Evolutionary conservation across 2,797 vertebrate genomes (phyloP).

Genomic region (Parauchenoglanis ngamensis): DNA sequence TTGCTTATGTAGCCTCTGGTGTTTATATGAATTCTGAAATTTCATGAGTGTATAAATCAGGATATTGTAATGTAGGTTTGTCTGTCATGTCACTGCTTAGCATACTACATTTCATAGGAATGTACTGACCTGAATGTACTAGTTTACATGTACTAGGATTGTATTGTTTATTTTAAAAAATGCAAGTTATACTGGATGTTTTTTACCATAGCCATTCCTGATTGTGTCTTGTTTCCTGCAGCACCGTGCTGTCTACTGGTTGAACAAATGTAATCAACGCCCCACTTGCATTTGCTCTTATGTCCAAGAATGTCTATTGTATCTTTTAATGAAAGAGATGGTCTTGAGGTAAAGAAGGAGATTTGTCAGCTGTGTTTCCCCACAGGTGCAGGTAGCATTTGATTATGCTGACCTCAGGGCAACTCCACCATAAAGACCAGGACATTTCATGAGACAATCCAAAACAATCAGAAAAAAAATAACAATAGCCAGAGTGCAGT

Average conservation of each 20-base stretch:
- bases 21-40: neutral
- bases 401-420: constrained; percentile 37
- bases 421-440: constrained; percentile 36
- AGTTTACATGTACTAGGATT: neutral
- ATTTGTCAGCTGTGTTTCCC: constrained; percentile 21
- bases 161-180: neutral
- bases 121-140: too few relatives aligned
- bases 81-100: neutral
- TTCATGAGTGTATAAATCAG: neutral
- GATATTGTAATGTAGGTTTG: neutral
- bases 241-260: neutral
- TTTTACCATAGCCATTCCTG: neutral
- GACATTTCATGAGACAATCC: constrained; percentile 24
- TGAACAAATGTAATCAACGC: constrained; percentile 1
- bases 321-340: constrained; percentile 15
- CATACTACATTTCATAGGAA: neutral
- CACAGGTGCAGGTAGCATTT: constrained; percentile 31
- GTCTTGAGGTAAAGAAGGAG: constrained; percentile 28
- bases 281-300: neutral
- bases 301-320: neutral
- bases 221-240: neutral
- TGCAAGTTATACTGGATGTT: neutral
- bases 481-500: neutral
- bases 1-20: neutral
- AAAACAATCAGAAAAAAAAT: neutral